Evolutionary conservation across 2,113 vertebrate genomes (phyloP).

Genomic region (Numida meleagris): DNA sequence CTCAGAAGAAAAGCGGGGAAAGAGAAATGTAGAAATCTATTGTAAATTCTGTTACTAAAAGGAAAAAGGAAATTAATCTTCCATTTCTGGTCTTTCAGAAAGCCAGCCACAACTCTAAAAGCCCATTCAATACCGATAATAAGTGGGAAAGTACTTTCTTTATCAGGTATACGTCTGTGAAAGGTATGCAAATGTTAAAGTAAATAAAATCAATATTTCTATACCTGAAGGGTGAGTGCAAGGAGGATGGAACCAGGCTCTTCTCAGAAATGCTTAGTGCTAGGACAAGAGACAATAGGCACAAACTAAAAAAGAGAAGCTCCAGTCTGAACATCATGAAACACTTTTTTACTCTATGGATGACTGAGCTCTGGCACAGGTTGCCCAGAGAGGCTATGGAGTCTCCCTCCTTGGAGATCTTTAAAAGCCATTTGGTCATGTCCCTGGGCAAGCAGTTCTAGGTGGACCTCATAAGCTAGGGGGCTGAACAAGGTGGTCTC

Average conservation of each 20-base stretch:
- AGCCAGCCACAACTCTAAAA: not conserved
- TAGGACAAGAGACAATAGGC: not conserved
- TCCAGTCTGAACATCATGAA: not conserved
- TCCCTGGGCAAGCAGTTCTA: not conserved
- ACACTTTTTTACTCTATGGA: not conserved
- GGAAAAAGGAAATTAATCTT: not conserved
- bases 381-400: rapidly evolving
- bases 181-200: not conserved
- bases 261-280: not conserved
- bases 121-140: not conserved
- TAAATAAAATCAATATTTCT: not conserved
- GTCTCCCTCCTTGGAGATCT: not conserved
- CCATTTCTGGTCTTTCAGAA: not conserved
- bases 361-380: not conserved
- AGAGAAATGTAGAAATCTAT: not conserved
- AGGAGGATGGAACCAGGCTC: not conserved
- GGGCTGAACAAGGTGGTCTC: not conserved
- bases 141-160: not conserved
- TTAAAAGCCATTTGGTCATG: not conserved
- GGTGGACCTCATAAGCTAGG: not conserved
- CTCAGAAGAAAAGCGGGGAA: not conserved
- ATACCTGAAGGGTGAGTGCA: not conserved
- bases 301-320: not conserved
- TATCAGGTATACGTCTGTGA: not conserved
- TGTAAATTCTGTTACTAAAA: not conserved